These are phyloP conservation scores for Sturnus vulgaris DNA, from an alignment of 2,113 vertebrate genomes.

Conservation along the genomic window DNA sequence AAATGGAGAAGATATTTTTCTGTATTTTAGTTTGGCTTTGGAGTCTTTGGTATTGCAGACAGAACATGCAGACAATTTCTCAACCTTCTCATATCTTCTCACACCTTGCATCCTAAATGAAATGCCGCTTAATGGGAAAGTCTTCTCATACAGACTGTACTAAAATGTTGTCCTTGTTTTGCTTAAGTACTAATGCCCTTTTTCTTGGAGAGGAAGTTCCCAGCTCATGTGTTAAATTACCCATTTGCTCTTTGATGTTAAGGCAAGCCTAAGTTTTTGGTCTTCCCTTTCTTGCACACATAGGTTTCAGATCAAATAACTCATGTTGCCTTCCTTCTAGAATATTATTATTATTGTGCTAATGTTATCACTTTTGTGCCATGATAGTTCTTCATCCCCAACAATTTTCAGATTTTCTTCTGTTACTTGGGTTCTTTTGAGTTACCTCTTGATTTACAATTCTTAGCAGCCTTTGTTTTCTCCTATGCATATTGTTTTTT, in stretches of 20 bases:
- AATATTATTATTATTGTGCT: not conserved
- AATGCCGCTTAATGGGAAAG: not conserved
- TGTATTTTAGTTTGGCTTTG: not conserved
- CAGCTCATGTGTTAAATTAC: not conserved
- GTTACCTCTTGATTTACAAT: not conserved
- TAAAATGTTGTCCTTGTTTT: not conserved
- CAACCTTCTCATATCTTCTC: not conserved
- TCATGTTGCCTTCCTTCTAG: not conserved
- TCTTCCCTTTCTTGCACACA: not conserved
- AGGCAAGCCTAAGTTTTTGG: not conserved
- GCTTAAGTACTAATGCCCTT: accelerated
- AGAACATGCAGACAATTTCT: too few species aligned
- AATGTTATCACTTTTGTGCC: not conserved
- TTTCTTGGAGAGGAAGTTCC: not conserved
- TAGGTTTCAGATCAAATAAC: not conserved
- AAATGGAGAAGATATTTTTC: not conserved
- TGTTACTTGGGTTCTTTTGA: not conserved
- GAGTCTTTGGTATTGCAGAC: not conserved
- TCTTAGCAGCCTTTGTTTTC: not conserved
- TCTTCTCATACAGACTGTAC: not conserved
- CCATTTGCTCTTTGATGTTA: not conserved
- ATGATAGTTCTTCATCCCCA: not conserved
- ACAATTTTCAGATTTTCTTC: not conserved
- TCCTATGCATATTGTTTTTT: not conserved
- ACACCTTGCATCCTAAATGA: not conserved